A percentile compares a stretch with the other conserved stretches of the same genome.
Evolutionary conservation across 2,113 vertebrate genomes (phyloP).

Genomic region (Cavia aperea): DNA sequence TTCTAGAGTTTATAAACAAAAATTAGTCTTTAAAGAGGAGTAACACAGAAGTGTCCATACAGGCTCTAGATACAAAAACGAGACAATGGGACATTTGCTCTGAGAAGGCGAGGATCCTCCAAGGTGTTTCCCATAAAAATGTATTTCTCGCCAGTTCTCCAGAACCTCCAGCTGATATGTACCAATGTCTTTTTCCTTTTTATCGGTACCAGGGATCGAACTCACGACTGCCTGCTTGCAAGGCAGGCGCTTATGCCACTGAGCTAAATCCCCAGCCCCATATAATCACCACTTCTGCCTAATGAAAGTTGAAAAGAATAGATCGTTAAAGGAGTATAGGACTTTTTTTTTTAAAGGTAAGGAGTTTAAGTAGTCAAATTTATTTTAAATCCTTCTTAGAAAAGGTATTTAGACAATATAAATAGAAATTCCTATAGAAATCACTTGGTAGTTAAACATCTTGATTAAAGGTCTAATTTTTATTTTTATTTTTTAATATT

Average conservation of each 20-base stretch:
- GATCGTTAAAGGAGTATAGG: not conserved
- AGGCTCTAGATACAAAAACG: constrained; percentile 31
- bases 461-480: constrained; percentile 29
- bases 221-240: too few relatives aligned
- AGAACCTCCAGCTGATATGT: not conserved
- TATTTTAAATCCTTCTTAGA: constrained; percentile 25
- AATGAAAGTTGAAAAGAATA: not conserved
- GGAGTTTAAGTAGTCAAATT: not conserved
- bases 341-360: not conserved
- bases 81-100: not conserved
- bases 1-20: constrained; percentile 35
- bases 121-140: not conserved
- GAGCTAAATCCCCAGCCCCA: too few relatives aligned
- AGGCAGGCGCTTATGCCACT: too few relatives aligned
- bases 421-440: constrained; percentile 2
- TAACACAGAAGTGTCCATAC: not conserved
- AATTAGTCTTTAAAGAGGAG: constrained; percentile 30
- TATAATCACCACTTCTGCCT: constrained; percentile 10
- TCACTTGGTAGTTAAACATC: not conserved
- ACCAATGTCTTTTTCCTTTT: not conserved
- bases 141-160: not conserved
- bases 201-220: too few relatives aligned
- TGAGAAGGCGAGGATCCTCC: not conserved
- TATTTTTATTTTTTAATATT: not conserved
- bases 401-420: constrained; percentile 20